Conservation (phyloP, 2,888 invertebrate species). For the Drosophila conformis region DNA sequence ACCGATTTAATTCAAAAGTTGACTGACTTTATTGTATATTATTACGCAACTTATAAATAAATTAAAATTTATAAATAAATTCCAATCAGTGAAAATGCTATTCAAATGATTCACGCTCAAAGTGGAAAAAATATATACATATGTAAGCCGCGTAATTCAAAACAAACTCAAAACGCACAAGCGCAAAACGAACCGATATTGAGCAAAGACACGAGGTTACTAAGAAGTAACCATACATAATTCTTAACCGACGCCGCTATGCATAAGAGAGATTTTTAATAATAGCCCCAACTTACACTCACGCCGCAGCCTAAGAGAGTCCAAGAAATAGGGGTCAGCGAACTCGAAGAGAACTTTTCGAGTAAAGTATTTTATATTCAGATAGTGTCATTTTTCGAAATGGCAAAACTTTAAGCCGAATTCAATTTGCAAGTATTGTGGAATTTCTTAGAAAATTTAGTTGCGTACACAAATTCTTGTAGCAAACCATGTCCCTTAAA, state of each 20-base stretch:
- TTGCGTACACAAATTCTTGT: slow-evolving; percentile 4
- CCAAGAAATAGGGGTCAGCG: neutral
- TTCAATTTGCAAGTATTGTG: neutral
- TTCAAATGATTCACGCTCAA: slow-evolving; percentile 8
- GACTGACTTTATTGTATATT: neutral
- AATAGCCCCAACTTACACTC: neutral
- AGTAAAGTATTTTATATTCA: neutral
- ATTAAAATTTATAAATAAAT: slow-evolving; percentile 18
- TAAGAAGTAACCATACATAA: slow-evolving; percentile 2
- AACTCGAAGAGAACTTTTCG: neutral
- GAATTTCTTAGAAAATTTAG: neutral
- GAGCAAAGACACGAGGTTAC: slow-evolving; percentile 1
- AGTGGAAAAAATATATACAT: too few species aligned
- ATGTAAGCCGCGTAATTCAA: too few species aligned
- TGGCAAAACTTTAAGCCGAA: neutral
- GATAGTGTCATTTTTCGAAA: too few species aligned
- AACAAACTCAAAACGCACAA: neutral
- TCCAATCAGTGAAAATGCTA: slow-evolving; percentile 19
- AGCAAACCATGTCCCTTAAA: slow-evolving; percentile 23
- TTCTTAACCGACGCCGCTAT: neutral
- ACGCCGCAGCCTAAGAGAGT: neutral
- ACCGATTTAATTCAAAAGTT: neutral
- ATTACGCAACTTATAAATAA: slow-evolving; percentile 14
- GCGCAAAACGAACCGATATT: neutral
- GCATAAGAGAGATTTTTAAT: neutral